These are phyloP conservation scores for Choristoneura fumiferana DNA, from an alignment of 1,140 invertebrate genomes.

Conservation along the genomic window DNA sequence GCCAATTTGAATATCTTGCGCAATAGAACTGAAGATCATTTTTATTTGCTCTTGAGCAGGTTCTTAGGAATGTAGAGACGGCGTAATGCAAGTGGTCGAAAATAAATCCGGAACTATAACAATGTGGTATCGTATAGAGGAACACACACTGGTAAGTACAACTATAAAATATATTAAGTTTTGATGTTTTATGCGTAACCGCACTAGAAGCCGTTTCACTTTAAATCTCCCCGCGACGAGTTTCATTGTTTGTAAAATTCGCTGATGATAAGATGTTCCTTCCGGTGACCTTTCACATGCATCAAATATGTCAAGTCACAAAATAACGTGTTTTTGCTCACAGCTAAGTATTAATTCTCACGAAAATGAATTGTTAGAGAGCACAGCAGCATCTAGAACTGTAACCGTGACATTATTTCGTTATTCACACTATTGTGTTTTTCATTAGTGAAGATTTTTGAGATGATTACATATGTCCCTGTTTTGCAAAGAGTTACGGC, in stretches of 20 bases:
- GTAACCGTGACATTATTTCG: neutral
- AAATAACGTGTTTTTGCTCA: neutral
- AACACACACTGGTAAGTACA: no score
- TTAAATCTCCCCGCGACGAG: no score
- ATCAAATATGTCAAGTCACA: neutral
- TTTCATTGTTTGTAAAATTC: no score
- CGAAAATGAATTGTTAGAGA: neutral
- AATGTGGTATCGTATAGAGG: no score
- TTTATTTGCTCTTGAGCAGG: no score
- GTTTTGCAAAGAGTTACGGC: no score
- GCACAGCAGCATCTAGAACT: neutral
- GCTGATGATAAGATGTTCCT: neutral
- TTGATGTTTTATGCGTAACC: no score
- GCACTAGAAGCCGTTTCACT: no score
- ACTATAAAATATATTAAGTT: no score
- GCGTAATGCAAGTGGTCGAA: no score
- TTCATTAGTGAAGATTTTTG: neutral
- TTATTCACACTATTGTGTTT: slow-evolving; percentile 3
- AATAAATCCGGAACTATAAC: no score
- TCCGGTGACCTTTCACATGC: slow-evolving; percentile 13
- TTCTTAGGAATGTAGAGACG: no score
- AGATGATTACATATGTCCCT: neutral
- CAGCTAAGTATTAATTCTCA: slow-evolving; percentile 4
- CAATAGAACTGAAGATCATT: slow-evolving; percentile 6
- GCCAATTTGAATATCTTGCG: slow-evolving; percentile 3